Conservation (phyloP, 2,888 invertebrate species). For the Phymatocera aterrima region DNA sequence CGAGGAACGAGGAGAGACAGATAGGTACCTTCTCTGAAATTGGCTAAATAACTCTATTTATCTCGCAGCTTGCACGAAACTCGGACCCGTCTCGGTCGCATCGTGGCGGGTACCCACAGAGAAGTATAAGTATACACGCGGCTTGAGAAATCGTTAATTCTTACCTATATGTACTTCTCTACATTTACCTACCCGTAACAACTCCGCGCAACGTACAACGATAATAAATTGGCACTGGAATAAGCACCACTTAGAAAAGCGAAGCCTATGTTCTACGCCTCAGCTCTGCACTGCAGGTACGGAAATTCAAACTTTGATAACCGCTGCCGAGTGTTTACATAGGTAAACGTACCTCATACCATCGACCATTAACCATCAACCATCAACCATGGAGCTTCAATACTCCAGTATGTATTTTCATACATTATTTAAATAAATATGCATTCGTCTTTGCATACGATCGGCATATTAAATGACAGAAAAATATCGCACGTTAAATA, state of each 20-base stretch:
- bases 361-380: background rate
- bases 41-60: slow-evolving; percentile 43
- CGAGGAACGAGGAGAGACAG: background rate
- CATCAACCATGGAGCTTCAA: too few species aligned
- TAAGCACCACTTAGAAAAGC: slow-evolving; percentile 40
- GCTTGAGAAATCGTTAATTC: slow-evolving; percentile 43
- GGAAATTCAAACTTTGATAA: slow-evolving; percentile 29
- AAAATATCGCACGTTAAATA: background rate
- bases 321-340: slow-evolving; percentile 11
- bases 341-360: background rate
- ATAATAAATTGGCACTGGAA: slow-evolving; percentile 37
- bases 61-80: slow-evolving; percentile 35
- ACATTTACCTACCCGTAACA: background rate
- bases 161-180: slow-evolving; percentile 6
- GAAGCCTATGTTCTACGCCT: slow-evolving; percentile 9
- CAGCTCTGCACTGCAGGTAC: background rate
- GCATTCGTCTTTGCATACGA: background rate
- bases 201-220: slow-evolving; percentile 25
- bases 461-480: too few species aligned
- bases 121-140: slow-evolving; percentile 7
- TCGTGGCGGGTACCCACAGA: background rate
- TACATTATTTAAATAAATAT: too few species aligned
- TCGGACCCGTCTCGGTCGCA: slow-evolving; percentile 29
- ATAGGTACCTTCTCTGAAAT: slow-evolving; percentile 21
- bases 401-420: background rate